Conservation (phyloP, 2,888 invertebrate species). For the Ennomos erosarius region DNA sequence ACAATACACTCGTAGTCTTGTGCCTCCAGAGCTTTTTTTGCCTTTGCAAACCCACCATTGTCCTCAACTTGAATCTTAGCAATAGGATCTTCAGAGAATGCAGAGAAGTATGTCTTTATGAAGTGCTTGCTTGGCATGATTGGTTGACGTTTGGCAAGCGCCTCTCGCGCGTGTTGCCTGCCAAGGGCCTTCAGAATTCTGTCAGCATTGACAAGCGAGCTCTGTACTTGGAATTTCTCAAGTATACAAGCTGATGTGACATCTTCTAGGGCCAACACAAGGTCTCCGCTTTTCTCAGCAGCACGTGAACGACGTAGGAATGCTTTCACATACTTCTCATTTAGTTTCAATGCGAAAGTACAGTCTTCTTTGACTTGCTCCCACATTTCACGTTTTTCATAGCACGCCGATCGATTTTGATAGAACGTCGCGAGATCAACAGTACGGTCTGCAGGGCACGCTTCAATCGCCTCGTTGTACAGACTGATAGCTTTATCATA, state of each 20-base stretch:
- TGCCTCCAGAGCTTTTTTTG: conserved; percentile 88
- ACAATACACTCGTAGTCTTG: conserved; percentile 92
- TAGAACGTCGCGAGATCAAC: conserved; percentile 95
- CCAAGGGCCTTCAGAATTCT: conserved; percentile 94
- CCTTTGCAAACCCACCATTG: conserved; percentile 88
- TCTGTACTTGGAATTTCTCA: conserved; percentile 94
- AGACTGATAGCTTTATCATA: conserved; percentile 95
- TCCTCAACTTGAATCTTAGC: conserved; percentile 80
- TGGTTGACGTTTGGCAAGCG: conserved; percentile 88
- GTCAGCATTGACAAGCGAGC: conserved; percentile 93
- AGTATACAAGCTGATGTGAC: conserved; percentile 96
- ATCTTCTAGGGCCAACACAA: conserved; percentile 94
- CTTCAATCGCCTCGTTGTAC: conserved; percentile 97
- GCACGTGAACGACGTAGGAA: conserved; percentile 93
- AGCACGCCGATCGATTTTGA: conserved; percentile 98
- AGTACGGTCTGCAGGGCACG: conserved; percentile 90
- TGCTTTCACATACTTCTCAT: conserved; percentile 95
- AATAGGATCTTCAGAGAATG: conserved; percentile 95
- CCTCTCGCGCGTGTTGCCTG: conserved; percentile 89
- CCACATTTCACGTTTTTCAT: conserved; percentile 95
- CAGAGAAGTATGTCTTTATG: conserved; percentile 93
- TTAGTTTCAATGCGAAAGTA: conserved; percentile 92
- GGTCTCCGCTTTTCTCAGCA: conserved; percentile 91
- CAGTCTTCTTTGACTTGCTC: conserved; percentile 94
- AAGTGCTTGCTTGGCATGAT: conserved; percentile 94